Evolutionary conservation across 2,888 invertebrate genomes (phyloP), one percentile per base, ranked within the genome.

Genomic region (Drosophila affinis): DNA sequence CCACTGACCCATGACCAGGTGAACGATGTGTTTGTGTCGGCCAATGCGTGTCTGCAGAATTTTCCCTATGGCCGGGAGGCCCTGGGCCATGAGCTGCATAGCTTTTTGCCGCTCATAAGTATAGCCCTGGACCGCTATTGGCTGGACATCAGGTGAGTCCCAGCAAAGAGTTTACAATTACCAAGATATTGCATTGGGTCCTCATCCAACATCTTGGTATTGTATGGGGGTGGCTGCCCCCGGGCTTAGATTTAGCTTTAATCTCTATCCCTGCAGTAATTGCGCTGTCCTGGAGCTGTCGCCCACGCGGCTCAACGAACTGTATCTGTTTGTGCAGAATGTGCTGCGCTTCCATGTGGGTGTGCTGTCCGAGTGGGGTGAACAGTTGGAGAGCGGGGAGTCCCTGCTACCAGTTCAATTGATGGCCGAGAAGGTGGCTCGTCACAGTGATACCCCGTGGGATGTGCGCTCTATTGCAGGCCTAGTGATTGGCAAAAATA

Each of bases 391-490:
- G 14, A 68, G 73, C 9, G 39, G 9, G 1, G 9, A 2, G 21
- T 5, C 39, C 2, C 59, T 91, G 5, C 67, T 59, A 14, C 47
- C 77, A 9, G 58, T 90, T 0, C 34, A 56, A 4, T 54, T 70
- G 14, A 77, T 89, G 55, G 87, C 92, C 29, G 58, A 90, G 3
- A 73, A 93, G 9, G 84, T 94, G 63, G 90, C 90, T 53, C 47
- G 60, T 3, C 91, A 94, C 77, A 91, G 91, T 5, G 93, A 94
- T 67, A 92, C 94, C 2, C 94, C 94, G 0, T 94, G 95, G 93
- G 95, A 95, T 81, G 94, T 94, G 0, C 95, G 95, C 83, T 93
- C 93, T 7, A 94, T 95, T 79, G 93, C 94, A 72, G 95, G 94
- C 0, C 93, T 95, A 45, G 87, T 95, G 17, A 92, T 93, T 62